Evolutionary conservation across 2,888 invertebrate genomes (phyloP), one percentile per base, ranked within the genome.

Genomic region (Drosophila mettleri): DNA sequence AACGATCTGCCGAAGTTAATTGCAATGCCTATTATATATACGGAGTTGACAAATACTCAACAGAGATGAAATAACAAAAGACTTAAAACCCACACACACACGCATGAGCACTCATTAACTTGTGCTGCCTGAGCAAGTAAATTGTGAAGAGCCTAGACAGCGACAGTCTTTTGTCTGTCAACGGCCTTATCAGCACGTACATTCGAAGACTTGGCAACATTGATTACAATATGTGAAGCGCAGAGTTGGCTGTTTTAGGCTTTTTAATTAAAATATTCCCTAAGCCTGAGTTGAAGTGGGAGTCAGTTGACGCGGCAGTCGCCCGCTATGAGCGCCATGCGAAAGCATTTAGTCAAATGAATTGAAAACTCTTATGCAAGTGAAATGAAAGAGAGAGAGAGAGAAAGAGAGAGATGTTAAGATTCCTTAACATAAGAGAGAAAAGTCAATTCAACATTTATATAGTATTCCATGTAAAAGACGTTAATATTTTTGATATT

Each of bases 111-210:
- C 57, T 74, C 48, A 67, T 67, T 78, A 71, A 45, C 61, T 59
- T 77, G 22, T 36, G 22, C 34, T 34, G 63, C 34, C n/a, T n/a
- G n/a, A 51, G 63, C 43, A 52, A 51, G 62, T 36, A 16, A 43
- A 51, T 27, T 55, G 46, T 49, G 8, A 39, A 64, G 48, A 48
- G 65, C 34, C 46, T n/a, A 12, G 53, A 24, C 31, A 22, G 41
- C 20, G 18, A 7, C 31, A 33, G 38, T 27, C 69, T 18, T 59
- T 78, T 77, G 73, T 76, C 46, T 49, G 57, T 52, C 61, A 66
- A 55, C 38, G 55, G 49, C 49, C 73, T 76, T 79, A 79, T 79
- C 78, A 73, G 63, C 82, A 79, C 79, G 78, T 79, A 65, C 82
- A 63, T 57, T 51, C 58, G 48, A 45, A 41, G 53, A 27, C 48